phyloP scores from a whole-genome alignment of 1,140 invertebrate species.

The Ladona fulva region DNA sequence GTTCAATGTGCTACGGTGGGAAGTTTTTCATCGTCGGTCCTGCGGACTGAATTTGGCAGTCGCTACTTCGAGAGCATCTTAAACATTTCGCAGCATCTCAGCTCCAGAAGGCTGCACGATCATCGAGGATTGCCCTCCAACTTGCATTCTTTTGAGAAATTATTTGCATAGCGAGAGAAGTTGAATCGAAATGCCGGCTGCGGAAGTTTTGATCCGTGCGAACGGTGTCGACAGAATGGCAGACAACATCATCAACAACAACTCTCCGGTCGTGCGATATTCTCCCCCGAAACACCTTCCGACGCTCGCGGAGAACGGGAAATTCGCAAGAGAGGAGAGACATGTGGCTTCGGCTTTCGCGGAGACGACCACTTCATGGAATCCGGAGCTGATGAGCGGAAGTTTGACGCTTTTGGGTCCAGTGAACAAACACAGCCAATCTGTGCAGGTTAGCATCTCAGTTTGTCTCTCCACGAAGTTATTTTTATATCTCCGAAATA shows the following conservation, averaged over 20 bases:
- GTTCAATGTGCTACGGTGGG: too few species aligned
- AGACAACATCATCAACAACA: background rate
- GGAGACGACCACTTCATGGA: constrained; percentile 29
- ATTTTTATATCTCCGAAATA: too few species aligned
- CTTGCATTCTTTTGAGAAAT: too few species aligned
- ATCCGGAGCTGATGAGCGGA: constrained; percentile 50
- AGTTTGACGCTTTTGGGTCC: constrained; percentile 49
- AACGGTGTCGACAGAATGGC: background rate
- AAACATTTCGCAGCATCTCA: too few species aligned
- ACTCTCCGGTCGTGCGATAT: background rate
- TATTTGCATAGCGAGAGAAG: too few species aligned
- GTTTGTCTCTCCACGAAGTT: too few species aligned
- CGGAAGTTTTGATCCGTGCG: background rate
- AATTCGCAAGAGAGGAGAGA: background rate
- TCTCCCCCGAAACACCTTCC: background rate
- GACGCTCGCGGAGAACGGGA: background rate
- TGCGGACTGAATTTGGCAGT: too few species aligned
- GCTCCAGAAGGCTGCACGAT: too few species aligned
- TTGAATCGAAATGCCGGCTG: background rate
- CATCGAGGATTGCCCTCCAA: too few species aligned
- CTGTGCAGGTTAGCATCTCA: constrained; percentile 30
- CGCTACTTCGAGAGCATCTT: too few species aligned
- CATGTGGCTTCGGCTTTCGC: background rate
- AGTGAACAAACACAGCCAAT: constrained; percentile 43
- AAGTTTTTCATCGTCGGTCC: too few species aligned